Base-by-base conservation (phyloP, 64 coral and sea anemone species). In the Hydrozoanthus tunicans region DNA sequence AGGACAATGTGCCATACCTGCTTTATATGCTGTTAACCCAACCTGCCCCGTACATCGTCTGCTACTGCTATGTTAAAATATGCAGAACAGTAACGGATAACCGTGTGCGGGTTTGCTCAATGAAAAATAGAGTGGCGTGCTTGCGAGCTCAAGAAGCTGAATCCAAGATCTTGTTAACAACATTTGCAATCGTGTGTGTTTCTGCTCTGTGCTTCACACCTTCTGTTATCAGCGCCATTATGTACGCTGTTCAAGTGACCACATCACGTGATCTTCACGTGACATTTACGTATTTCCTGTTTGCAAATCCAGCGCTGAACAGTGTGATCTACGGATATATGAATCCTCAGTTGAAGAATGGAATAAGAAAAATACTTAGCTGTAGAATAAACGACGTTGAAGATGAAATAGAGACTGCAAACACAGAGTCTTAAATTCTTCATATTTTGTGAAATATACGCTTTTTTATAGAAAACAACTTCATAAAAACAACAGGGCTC, bases 81-180 rank as follows among this genome's bases (percentile, higher is more conserved):
- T 70, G 57, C 51, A 11, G 70, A 43, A 57, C 9, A 51, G 84
- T 88, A 3, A 73, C 73, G 51, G 11, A 20, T 9, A 88, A 88
- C 13, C 84, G 84, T 73, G 84, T 88, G 0, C 84, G 74, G 67
- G 20, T 88, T 5, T 88, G 84, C 53, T 88, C 84, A 15, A 6
- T 72, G 20, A 59, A 61, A 70, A 88, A 88, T 69, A 88, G 69
- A 51, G 55, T 11, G 12, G 84, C 84, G n/a, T 88, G 84, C 59
- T 88, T 88, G 56, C 68, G 84, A 14, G 84, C 84, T 5, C 84
- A 88, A 23, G 84, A 88, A 17, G 84, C 84, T 20, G 84, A 88
- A 7, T 88, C 84, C 10, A 88, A 88, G 59, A 88, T 88, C 24
- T 59, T 88, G 60, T 7, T 72, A 26, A 88, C 84, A 59, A 88